Conservation (phyloP, 2,888 invertebrate genomes). For the Zygaena filipendulae region DNA sequence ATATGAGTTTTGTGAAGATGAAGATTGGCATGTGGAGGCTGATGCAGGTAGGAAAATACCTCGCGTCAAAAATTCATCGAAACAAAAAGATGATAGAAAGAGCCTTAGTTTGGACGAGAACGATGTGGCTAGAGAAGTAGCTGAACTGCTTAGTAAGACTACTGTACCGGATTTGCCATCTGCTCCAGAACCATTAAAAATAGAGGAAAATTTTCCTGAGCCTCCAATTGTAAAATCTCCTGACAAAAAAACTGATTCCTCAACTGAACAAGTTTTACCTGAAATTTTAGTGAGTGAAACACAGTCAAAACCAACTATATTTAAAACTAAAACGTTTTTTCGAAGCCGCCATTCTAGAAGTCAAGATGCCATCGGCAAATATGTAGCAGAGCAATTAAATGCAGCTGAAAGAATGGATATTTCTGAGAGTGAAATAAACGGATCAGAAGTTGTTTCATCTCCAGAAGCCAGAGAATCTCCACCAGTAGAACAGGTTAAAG, state of each 20-base stretch:
- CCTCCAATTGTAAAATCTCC: conserved; percentile 56
- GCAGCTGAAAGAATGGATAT: conserved; percentile 54
- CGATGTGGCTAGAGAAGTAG: conserved; percentile 67
- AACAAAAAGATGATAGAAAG: conserved; percentile 47
- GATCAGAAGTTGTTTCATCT: conserved; percentile 41
- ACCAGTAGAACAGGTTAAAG: conserved; percentile 63
- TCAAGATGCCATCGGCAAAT: conserved; percentile 64
- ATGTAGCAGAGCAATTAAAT: conserved; percentile 60
- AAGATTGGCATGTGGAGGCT: conserved; percentile 67
- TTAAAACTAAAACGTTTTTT: conserved; percentile 67
- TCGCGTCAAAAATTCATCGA: conserved; percentile 59
- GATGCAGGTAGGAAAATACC: conserved; percentile 74
- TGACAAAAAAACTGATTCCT: conserved; percentile 37
- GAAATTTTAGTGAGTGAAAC: conserved; percentile 18
- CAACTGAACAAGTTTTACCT: conserved; percentile 16
- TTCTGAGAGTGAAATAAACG: conserved; percentile 47
- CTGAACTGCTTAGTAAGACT: conserved; percentile 71
- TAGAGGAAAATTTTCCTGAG: conserved; percentile 70
- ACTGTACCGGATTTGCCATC: conserved; percentile 67
- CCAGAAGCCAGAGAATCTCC: conserved; percentile 50
- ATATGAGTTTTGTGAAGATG: conserved; percentile 84
- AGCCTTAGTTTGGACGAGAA: conserved; percentile 51
- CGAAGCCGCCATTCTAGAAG: conserved; percentile 63
- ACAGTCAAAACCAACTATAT: conserved; percentile 52
- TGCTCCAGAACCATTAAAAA: conserved; percentile 57